Evolutionary conservation across 2,113 vertebrate species (phyloP), one percentile per base, ranked within the genome.

Genomic region (Ptilorrhoa leucosticta): DNA sequence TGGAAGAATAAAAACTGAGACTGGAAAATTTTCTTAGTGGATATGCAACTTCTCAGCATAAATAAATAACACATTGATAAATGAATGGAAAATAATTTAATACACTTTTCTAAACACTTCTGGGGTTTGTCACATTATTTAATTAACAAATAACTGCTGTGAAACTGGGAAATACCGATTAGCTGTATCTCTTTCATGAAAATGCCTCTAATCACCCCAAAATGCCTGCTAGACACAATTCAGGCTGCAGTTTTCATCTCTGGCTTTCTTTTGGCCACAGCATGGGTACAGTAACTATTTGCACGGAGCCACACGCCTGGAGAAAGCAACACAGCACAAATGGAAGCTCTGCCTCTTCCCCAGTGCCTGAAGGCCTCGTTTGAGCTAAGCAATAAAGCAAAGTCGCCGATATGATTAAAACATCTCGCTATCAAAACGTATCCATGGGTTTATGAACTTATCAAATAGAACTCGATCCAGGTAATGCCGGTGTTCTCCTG

Each of bases 381-480:
- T 61, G 63, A 93, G 39, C 63, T 21, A 48, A 90, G 68, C 54
- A 61, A 56, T 18, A 90, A 94, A 85, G 58, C 50, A 80, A 73
- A 90, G 42, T 28, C 50, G 35, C 26, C n/a, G 60, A 75, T 89
- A 78, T 1, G 70, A 79, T 47, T 85, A 78, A 89, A 90, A 83
- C 22, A 11, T 54, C 94, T 65, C 3, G 0, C 31, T 65, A 83
- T 42, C 63, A 93, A 90, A 92, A 72, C 21, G 50, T 31, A 83
- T 54, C 80, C 63, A 73, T 47, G 47, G 66, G 20, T 22, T 89
- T 68, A 75, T 63, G 80, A 83, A 63, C 60, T 89, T 66, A 89
- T 80, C 90, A 93, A 94, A 93, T 48, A 96, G 20, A 83, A 40
- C 13, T 93, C 23, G 78, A 80, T 94, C 86, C 88, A 94, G 58